Base-by-base conservation (phyloP, 2,797 vertebrate species). In the Alosa sapidissima region DNA sequence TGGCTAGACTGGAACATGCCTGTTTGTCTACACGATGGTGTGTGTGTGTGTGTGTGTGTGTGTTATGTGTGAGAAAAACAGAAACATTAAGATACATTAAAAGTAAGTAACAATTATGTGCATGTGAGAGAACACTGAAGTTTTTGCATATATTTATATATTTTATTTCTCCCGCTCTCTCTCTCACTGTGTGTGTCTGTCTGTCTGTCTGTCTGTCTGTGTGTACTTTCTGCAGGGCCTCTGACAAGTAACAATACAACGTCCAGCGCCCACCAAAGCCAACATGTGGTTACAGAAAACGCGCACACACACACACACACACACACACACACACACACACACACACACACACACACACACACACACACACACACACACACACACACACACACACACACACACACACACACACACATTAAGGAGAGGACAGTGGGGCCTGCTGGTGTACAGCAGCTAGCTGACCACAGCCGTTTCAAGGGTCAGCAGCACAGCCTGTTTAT, bases 41-140 rank as follows among this genome's bases (percentile, higher is more conserved):
- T 62, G 60, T 62, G 60, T 62, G 60, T 62, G 60, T 62, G 60
- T 24, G n/a, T n/a, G n/a, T n/a, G n/a, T n/a, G n/a, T n/a, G n/a
- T n/a, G n/a, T n/a, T n/a, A 21, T 9, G n/a, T 9, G n/a, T 24
- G 21, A 19, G 4, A 58, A 58, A 58, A 19, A 60, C 0, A 60
- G 55, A 60, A 14, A 60, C 10, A 52, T 41, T 51, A 11, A 9
- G 55, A 21, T 2, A 3, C 5, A 58, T 21, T 3, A 16, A 62
- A 62, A 62, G 24, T 24, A 24, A 62, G n/a, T 28, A 24, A 9
- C 24, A 62, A 0, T n/a, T 60, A 28, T 41, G 60, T 28, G 2
- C 7, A 6, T 24, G 24, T 28, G n/a, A 28, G 60, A 62, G 28
- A 28, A 65, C 24, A 65, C 13, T 51, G 13, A 51, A 14, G 51